A percentile compares a stretch with the other conserved stretches of the same genome.
Evolutionary conservation across 2,113 vertebrate species (phyloP).

Genomic region (Corythoichthys intestinalis): DNA sequence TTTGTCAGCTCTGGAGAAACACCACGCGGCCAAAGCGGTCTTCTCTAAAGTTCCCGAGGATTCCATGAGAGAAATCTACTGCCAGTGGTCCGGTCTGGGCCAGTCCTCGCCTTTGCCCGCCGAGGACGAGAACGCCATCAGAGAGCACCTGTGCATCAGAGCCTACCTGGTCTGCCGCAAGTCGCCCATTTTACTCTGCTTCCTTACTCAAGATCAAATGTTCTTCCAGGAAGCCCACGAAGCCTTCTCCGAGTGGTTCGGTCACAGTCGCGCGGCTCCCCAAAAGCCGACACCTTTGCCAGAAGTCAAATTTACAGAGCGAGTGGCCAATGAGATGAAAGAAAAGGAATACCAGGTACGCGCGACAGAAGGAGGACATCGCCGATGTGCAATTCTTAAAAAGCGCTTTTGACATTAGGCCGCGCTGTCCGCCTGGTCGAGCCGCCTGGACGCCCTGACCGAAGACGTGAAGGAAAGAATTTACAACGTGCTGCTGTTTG

Average conservation of each 20-base stretch:
- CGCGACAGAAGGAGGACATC: neutral
- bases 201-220: neutral
- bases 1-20: constrained; percentile 85
- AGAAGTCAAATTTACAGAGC: constrained; percentile 90
- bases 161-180: constrained; percentile 85
- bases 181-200: neutral
- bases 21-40: constrained; percentile 91
- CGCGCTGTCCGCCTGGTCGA: constrained; percentile 83
- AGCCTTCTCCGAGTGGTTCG: constrained; percentile 96
- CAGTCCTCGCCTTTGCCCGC: constrained; percentile 82
- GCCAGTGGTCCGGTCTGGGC: constrained; percentile 84
- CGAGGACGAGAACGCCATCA: constrained; percentile 91
- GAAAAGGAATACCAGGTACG: constrained; percentile 89
- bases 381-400: neutral
- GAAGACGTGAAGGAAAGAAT: constrained; percentile 94
- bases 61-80: constrained; percentile 90
- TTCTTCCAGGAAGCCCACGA: constrained; percentile 89
- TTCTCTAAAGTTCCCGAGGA: constrained; percentile 95
- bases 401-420: constrained; percentile 62
- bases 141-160: constrained; percentile 92
- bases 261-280: constrained; percentile 86
- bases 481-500: constrained; percentile 95
- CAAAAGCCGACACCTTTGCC: constrained; percentile 81
- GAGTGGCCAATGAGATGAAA: constrained; percentile 91
- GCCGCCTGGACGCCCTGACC: constrained; percentile 82